These are phyloP conservation scores for Nymphalis polychloros DNA, from an alignment of 2,888 invertebrate genomes.

Conservation along the genomic window DNA sequence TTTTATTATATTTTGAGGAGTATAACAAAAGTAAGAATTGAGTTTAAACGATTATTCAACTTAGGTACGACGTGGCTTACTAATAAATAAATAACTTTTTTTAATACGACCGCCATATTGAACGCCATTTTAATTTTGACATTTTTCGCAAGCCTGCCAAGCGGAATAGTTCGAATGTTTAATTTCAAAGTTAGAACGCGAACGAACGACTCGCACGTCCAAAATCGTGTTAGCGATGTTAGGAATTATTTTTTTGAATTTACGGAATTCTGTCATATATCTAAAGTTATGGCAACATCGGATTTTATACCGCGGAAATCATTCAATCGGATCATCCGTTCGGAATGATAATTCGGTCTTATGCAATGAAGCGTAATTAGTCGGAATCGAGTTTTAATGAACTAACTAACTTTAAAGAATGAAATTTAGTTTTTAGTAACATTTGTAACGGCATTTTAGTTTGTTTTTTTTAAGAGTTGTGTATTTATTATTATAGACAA, in stretches of 20 bases:
- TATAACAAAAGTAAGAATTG: too few species aligned
- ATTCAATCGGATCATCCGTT: neutral
- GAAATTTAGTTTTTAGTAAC: too few species aligned
- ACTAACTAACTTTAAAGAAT: too few species aligned
- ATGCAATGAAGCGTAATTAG: too few species aligned
- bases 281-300: neutral
- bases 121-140: conserved; percentile 31
- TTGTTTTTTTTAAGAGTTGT: too few species aligned
- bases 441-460: too few species aligned
- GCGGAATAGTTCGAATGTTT: conserved; percentile 46
- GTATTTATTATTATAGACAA: too few species aligned
- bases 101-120: conserved; percentile 14
- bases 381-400: too few species aligned
- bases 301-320: neutral
- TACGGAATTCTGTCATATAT: neutral
- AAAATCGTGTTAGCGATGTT: conserved; percentile 13
- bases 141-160: conserved; percentile 30
- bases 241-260: neutral
- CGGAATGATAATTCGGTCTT: neutral
- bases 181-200: conserved; percentile 49
- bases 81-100: conserved; percentile 3
- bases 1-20: too few species aligned
- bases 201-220: conserved; percentile 37
- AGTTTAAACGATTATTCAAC: too few species aligned
- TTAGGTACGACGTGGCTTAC: too few species aligned